Base-by-base conservation (phyloP, 1,140 invertebrate genomes). In the Atopsyche davidsoni region DNA sequence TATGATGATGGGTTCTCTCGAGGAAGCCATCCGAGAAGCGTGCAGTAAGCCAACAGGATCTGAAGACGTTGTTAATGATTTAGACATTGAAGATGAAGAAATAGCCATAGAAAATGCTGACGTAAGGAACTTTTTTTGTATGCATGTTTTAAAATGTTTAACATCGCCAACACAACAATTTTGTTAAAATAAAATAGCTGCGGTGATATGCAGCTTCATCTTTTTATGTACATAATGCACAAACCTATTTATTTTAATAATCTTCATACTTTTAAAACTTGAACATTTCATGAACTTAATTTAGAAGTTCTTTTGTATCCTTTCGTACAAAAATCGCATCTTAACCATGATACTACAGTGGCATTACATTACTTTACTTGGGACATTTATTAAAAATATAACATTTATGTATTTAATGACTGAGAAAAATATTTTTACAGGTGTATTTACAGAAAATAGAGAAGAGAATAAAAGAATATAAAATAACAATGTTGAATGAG, bases 1-100 rank as follows among this genome's bases (percentile, higher is more conserved):
- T 11, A 96, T 97, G 91, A 89, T 98, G 84, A 94, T 98, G 80
- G 95, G 94, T 0, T 96, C 92, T 0, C 73, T 89, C 17, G 95
- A 97, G 66, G 86, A 92, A 61, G 90, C 89, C 40, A 93, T 98
- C 57, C 82, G 83, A 41, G 83, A 86, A 64, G 87, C 83, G 0
- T 82, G 82, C 61, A 80, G 79, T 47, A 81, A 83, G 43, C 89
- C 91, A 0, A 80, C 86, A 56, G 81, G 89, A 52, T 74, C 89
- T 35, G 86, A 89, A 25, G 84, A 92, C 61, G 89, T 93, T 1
- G 72, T 92, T 2, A 91, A 94, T 67, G 90, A 93, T 67, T 75
- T 91, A 39, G 87, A 90, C 60, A 86, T 91, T 59, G 84, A 86
- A 60, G 90, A 94, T 46, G 89, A 92, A 57, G 80, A 84, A 61